Percentiles rank a stretch among this genome's conserved stretches.
Conservation (phyloP, 2,888 invertebrate genomes). For the Epirrhoe tristata region DNA sequence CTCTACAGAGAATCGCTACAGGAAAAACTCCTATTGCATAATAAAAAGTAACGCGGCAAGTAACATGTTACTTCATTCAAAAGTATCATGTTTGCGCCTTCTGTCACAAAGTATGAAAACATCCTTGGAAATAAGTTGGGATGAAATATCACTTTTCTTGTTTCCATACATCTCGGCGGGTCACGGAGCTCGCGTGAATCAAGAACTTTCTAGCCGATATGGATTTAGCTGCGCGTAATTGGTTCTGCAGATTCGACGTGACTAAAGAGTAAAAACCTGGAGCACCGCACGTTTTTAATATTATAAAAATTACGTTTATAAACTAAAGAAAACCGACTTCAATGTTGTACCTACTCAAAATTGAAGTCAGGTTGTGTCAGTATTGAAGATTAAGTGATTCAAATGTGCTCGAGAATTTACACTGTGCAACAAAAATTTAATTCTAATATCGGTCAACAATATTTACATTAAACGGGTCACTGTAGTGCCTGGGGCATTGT, state of each 20-base stretch:
- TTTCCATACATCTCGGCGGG: slow-evolving; percentile 42
- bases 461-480: too few species aligned
- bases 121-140: slow-evolving; percentile 45
- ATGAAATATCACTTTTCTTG: slow-evolving; percentile 35
- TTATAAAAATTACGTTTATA: too few species aligned
- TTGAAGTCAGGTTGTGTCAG: too few species aligned
- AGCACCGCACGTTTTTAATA: background rate
- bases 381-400: too few species aligned
- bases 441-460: too few species aligned
- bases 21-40: slow-evolving; percentile 13
- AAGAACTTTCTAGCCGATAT: slow-evolving; percentile 16
- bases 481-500: too few species aligned
- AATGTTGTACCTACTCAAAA: too few species aligned
- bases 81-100: slow-evolving; percentile 36
- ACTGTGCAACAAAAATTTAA: too few species aligned
- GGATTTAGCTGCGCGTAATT: slow-evolving; percentile 18
- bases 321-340: too few species aligned
- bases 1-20: background rate
- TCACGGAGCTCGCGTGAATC: slow-evolving; percentile 34
- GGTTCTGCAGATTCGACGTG: slow-evolving; percentile 1
- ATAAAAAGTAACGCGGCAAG: slow-evolving; percentile 22
- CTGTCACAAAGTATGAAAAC: slow-evolving; percentile 45
- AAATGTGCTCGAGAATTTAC: too few species aligned
- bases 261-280: background rate
- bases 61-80: slow-evolving; percentile 25